Percentiles rank a stretch among this genome's conserved stretches.
phyloP scores from a whole-genome alignment of 1,140 invertebrate genomes.

The Drosophila busckii region DNA sequence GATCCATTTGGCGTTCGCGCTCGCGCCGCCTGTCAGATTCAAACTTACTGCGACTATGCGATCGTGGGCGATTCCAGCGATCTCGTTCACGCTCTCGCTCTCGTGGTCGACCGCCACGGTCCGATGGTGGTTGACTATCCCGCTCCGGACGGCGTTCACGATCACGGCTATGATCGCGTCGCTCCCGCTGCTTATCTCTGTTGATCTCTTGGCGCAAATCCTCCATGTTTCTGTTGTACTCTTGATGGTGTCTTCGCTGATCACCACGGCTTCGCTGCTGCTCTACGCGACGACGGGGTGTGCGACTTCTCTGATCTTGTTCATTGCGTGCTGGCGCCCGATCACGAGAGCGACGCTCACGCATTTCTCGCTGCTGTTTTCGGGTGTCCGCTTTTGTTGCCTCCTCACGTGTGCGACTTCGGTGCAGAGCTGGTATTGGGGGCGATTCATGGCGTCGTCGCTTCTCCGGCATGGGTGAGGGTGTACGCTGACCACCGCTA shows the following conservation, averaged over 20 bases:
- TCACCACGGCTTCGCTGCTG: conserved; percentile 21
- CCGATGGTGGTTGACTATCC: conserved; percentile 20
- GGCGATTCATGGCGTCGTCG: conserved; percentile 51
- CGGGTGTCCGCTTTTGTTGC: conserved; percentile 4
- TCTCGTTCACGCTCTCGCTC: conserved; percentile 54
- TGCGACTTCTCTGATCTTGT: conserved; percentile 40
- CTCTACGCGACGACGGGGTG: conserved; percentile 47
- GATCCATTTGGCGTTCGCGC: conserved; percentile 55
- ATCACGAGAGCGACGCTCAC: conserved; percentile 38
- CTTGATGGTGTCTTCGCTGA: conserved; percentile 75
- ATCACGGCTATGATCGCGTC: conserved; percentile 56
- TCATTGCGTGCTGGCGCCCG: conserved; percentile 2
- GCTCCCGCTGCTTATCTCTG: conserved; percentile 70
- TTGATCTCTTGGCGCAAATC: conserved; percentile 75
- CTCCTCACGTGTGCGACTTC: conserved; percentile 36
- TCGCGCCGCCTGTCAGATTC: conserved; percentile 67
- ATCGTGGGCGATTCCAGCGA: conserved; percentile 62
- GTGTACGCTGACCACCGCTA: conserved; percentile 73
- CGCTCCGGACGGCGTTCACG: conserved; percentile 40
- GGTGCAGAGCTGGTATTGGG: conserved; percentile 3
- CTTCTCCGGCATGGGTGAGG: conserved; percentile 50
- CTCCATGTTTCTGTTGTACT: conserved; percentile 73
- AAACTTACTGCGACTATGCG: conserved; percentile 73
- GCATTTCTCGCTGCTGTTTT: conserved; percentile 8
- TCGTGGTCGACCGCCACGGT: conserved; percentile 31